These are phyloP conservation scores for Drosophila tanythrix DNA, from an alignment of 2,888 invertebrate genomes.

Conservation along the genomic window DNA sequence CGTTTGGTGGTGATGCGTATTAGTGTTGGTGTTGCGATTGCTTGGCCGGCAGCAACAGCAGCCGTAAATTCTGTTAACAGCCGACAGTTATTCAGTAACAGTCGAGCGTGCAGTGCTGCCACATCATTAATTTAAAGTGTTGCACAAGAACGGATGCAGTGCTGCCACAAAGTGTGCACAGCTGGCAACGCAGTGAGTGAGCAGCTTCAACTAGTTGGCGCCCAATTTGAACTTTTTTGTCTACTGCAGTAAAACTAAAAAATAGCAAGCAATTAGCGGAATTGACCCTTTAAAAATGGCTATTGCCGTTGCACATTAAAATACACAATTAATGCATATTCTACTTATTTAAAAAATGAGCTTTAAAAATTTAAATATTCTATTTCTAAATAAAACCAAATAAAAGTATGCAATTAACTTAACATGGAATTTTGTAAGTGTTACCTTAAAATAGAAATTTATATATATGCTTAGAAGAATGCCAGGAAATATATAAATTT, in stretches of 20 bases:
- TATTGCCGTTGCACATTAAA: not conserved
- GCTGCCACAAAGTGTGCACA: slow-evolving; percentile 26
- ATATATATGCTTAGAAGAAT: not conserved
- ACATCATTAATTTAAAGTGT: slow-evolving; percentile 9
- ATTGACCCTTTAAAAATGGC: not conserved
- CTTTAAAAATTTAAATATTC: not conserved
- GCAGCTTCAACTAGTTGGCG: slow-evolving; percentile 33
- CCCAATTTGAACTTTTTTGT: slow-evolving; percentile 25
- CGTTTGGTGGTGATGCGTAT: slow-evolving; percentile 12
- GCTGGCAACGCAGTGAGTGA: slow-evolving; percentile 31
- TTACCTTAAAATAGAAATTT: not conserved
- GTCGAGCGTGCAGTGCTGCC: slow-evolving; percentile 29
- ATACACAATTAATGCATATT: not conserved
- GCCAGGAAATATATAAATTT: not conserved
- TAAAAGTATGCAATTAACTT: not conserved
- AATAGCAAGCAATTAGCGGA: not conserved
- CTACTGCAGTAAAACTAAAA: not conserved
- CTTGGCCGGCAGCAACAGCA: slow-evolving; percentile 40
- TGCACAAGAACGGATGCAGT: not conserved
- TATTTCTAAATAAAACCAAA: not conserved
- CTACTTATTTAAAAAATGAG: not conserved
- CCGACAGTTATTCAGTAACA: slow-evolving; percentile 17
- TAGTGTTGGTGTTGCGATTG: slow-evolving; percentile 36
- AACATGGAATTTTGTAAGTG: not conserved
- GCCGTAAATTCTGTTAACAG: slow-evolving; percentile 17